A percentile compares a stretch with the other conserved stretches of the same genome.
Conservation (phyloP, 2,797 vertebrate species). For the Sorex maritimensis region DNA sequence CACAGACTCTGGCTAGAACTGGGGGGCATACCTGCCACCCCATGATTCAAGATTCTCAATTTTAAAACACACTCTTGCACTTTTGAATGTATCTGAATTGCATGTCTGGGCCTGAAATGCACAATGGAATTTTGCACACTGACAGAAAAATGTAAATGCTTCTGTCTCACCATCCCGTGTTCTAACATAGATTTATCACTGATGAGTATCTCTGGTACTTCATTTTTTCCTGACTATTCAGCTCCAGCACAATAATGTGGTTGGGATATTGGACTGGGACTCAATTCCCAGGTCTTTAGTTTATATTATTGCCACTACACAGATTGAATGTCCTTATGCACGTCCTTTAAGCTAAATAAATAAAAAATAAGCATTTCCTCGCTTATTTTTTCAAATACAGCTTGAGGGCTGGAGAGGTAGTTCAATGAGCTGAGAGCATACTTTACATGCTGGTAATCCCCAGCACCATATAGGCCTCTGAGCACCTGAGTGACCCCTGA, state of each 20-base stretch:
- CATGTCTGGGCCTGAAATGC: background rate
- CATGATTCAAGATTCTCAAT: background rate
- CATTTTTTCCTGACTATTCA: slow-evolving; percentile 31
- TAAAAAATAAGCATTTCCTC: background rate
- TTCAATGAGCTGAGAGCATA: too few species aligned
- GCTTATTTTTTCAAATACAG: background rate
- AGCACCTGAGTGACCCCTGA: too few species aligned
- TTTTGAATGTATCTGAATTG: slow-evolving; percentile 39
- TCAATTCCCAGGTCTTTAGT: background rate
- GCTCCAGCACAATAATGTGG: background rate
- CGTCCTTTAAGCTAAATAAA: slow-evolving; percentile 31
- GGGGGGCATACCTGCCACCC: background rate
- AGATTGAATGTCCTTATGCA: background rate
- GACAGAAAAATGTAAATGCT: slow-evolving; percentile 4
- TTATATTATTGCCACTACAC: background rate
- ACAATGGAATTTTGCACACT: slow-evolving; percentile 27
- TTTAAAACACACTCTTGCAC: background rate
- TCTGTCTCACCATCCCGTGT: background rate
- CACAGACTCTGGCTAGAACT: slow-evolving; percentile 32
- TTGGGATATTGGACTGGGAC: background rate
- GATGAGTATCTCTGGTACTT: background rate
- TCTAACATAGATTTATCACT: background rate
- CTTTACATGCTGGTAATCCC: too few species aligned
- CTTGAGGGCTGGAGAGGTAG: too few species aligned
- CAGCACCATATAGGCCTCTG: too few species aligned